Evolutionary conservation across 2,888 invertebrate genomes (phyloP).

Genomic region (Amiota mariae): DNA sequence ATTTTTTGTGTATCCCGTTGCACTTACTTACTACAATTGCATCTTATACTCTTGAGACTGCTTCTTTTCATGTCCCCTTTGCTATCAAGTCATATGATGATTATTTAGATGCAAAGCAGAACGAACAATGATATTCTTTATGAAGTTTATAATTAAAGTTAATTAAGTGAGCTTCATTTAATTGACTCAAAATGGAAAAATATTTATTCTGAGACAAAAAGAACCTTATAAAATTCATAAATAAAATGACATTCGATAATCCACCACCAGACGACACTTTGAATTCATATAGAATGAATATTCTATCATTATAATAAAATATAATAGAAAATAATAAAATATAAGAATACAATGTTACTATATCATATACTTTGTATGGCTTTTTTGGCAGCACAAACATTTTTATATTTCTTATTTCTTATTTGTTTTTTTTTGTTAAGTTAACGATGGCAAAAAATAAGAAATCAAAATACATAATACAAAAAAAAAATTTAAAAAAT

Average conservation of each 20-base stretch:
- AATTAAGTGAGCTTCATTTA: conserved; percentile 5
- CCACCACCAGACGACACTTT: too few species aligned
- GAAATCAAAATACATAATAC: not conserved
- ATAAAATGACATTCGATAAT: too few species aligned
- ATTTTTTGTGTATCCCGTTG: not conserved
- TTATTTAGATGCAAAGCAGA: too few species aligned
- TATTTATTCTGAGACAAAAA: not conserved
- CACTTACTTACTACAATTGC: not conserved
- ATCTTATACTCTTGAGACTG: not conserved
- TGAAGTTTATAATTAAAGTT: conserved; percentile 5
- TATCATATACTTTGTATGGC: conserved; percentile 22
- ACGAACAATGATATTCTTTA: not conserved
- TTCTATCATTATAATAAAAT: not conserved
- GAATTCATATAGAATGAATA: conserved; percentile 6
- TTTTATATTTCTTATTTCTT: conserved; percentile 8
- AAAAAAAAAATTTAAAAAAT: conserved; percentile 19
- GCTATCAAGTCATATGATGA: too few species aligned
- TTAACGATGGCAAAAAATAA: not conserved
- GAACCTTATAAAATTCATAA: not conserved
- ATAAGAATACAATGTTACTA: not conserved
- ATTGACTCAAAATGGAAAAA: conserved; percentile 10
- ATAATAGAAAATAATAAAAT: conserved; percentile 12
- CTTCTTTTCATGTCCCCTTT: too few species aligned
- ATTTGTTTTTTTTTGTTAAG: too few species aligned
- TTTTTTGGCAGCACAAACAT: conserved; percentile 40